Conservation (phyloP, 1,140 invertebrate genomes). For the Phortica variegata region DNA sequence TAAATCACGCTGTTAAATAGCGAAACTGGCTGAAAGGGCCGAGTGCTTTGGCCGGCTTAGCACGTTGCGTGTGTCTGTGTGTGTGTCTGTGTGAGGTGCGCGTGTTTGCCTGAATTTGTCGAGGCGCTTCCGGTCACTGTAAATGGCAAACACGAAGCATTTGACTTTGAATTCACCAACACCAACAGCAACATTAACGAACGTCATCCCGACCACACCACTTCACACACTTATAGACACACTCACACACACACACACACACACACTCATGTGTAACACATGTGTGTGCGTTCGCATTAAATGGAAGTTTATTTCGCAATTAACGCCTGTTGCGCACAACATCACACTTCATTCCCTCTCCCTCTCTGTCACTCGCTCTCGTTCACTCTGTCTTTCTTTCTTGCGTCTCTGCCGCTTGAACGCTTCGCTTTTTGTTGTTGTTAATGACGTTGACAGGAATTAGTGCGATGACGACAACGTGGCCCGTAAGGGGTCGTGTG, state of each 20-base stretch:
- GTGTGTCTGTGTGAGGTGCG: conserved; percentile 3
- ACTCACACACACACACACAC: conserved; percentile 3
- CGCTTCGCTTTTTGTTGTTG: conserved; percentile 22
- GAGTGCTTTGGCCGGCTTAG: not conserved
- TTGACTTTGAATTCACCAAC: conserved; percentile 13
- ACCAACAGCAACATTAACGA: not conserved
- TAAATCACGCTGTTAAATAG: conserved; percentile 55
- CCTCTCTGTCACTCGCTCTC: no score
- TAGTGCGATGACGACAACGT: no score
- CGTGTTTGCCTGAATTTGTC: conserved; percentile 40
- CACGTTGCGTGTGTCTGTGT: conserved; percentile 3
- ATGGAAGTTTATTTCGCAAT: conserved; percentile 56
- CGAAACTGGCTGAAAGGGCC: no score
- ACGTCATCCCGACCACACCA: not conserved
- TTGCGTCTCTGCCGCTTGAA: conserved; percentile 2
- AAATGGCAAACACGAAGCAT: not conserved
- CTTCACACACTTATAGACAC: no score
- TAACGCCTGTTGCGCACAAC: conserved; percentile 41
- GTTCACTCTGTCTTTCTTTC: no score
- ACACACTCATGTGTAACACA: not conserved
- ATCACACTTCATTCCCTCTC: no score
- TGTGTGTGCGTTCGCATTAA: no score
- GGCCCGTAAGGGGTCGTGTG: no score
- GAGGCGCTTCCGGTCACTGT: conserved; percentile 40
- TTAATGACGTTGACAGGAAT: conserved; percentile 53